Evolutionary conservation across 2,888 invertebrate species (phyloP), one percentile per base, ranked within the genome.

Genomic region (Aricia artaxerxes): DNA sequence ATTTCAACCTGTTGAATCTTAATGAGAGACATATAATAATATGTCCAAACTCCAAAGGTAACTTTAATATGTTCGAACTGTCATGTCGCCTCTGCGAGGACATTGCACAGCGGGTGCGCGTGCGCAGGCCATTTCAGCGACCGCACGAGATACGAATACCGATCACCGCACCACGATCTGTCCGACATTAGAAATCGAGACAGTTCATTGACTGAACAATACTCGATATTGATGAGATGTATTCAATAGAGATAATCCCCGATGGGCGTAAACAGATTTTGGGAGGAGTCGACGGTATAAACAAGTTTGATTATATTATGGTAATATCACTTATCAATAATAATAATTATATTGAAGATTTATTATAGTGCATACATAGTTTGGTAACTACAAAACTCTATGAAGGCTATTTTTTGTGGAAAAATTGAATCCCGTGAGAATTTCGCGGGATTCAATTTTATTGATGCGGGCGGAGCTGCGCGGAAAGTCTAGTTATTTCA

Each of bases 71-170:
- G 64, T 35, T 31, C 31, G 11, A 24, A 61, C n/a, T 38, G 69
- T 69, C 69, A 38, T 38, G 69, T 69, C 69, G 69, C 35, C 35
- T 69, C 69, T 69, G 11, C 69, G 35, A 35, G 69, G 31, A 13
- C 35, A 13, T 13, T 35, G 13, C 35, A 35, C 69, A 13, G 35
- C 13, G 13, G 64, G 2, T 69, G 73, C 73, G 73, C 38, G 73
- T 44, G 73, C 73, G 73, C 76, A 57, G 4, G 75, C 31, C 76
- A 35, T 69, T 5, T 69, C 35, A 76, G 53, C 44, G 49, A 31
- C 53, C 13, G 57, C 76, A 53, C 76, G 76, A 76, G 76, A 76
- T 57, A 57, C 76, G 49, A 75, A 75, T 75, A 49, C 75, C 75
- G 24, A 75, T 75, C 49, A 24, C 24, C 49, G 11, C 75, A 24